phyloP scores from a whole-genome alignment of 2,888 invertebrate genomes.

The Horisme vitalbata region DNA sequence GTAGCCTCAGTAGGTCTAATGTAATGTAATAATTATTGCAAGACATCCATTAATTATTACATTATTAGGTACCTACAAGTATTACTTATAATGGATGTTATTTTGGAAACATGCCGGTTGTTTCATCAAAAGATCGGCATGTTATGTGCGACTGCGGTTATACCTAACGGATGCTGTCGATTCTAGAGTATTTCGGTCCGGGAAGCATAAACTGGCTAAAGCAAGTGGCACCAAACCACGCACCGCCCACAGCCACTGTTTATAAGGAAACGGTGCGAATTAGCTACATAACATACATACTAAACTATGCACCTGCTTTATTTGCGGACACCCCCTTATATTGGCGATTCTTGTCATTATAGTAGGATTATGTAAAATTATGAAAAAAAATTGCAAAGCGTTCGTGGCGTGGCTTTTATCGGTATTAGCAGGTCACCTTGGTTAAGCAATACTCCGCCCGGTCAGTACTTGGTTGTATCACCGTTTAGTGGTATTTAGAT shows the following conservation, averaged over 20 bases:
- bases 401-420: no score
- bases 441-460: no score
- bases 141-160: constrained; percentile 46
- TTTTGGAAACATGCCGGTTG: constrained; percentile 27
- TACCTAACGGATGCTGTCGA: constrained; percentile 71
- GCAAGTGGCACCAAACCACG: constrained; percentile 35
- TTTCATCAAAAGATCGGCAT: constrained; percentile 41
- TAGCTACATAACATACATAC: constrained; percentile 33
- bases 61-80: no score
- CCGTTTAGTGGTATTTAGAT: no score
- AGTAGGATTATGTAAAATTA: no score
- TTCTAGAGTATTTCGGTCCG: constrained; percentile 77
- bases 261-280: constrained; percentile 59
- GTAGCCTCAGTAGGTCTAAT: no score
- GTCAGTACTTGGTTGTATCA: no score
- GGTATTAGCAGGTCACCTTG: no score
- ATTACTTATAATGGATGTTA: constrained; percentile 21
- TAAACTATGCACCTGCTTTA: constrained; percentile 10
- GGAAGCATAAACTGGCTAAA: constrained; percentile 67
- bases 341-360: no score
- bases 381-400: no score
- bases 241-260: constrained; percentile 50
- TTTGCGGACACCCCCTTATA: constrained; percentile 5
- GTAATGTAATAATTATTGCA: no score
- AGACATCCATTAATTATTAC: no score